phyloP scores from a whole-genome alignment of 2,888 invertebrate species.

The Molorchus minor region DNA sequence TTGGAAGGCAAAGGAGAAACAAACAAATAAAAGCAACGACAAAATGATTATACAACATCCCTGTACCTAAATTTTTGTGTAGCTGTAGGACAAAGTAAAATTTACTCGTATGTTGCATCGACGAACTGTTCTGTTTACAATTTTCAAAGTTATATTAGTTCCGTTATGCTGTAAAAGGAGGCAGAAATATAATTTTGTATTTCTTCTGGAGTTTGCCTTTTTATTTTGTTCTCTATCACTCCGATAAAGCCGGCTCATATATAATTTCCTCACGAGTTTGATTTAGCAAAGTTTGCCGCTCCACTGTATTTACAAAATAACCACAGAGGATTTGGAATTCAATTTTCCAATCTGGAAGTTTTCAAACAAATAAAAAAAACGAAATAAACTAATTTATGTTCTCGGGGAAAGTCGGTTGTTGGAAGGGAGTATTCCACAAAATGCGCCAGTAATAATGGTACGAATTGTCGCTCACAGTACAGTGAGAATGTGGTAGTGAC shows the following conservation, averaged over 20 bases:
- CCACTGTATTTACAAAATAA: constrained; percentile 38
- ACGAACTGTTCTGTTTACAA: constrained; percentile 6
- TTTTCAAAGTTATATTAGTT: not conserved
- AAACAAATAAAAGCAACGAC: not conserved
- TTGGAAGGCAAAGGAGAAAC: constrained; percentile 8
- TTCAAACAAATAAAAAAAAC: constrained; percentile 26
- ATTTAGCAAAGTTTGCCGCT: constrained; percentile 12
- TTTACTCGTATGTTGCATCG: not conserved
- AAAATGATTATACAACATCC: constrained; percentile 1
- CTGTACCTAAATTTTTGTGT: constrained; percentile 4
- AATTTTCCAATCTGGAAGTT: constrained; percentile 41
- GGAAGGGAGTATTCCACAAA: too few species aligned
- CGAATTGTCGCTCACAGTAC: too few species aligned
- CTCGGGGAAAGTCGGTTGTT: constrained; percentile 11
- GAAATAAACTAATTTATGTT: constrained; percentile 24
- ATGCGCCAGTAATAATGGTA: too few species aligned
- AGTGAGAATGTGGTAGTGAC: too few species aligned
- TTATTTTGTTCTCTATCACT: not conserved
- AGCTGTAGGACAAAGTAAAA: not conserved
- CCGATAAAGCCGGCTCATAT: constrained; percentile 1
- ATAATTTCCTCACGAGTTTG: constrained; percentile 23
- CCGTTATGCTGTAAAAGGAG: not conserved
- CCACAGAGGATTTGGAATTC: constrained; percentile 41
- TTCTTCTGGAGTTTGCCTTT: constrained; percentile 6
- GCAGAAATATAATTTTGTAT: not conserved